Conservation (phyloP, 2,113 vertebrate genomes). For the Apteryx mantelli region DNA sequence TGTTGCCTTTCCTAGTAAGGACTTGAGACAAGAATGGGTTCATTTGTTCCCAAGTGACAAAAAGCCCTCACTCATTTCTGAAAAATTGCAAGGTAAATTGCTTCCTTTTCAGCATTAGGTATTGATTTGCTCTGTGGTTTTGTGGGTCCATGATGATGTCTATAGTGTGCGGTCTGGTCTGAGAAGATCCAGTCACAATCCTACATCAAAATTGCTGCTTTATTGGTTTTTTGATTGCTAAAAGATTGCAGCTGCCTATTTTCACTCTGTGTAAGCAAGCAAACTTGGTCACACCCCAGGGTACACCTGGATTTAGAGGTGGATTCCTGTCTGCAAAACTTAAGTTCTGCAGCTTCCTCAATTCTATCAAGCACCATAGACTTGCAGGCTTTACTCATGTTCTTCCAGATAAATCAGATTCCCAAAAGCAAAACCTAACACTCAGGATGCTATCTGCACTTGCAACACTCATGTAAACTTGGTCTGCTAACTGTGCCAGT, state of each 20-base stretch:
- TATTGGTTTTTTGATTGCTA: neutral
- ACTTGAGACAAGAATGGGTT: neutral
- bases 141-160: neutral
- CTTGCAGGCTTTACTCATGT: neutral
- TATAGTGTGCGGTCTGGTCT: neutral
- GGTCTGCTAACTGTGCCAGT: neutral
- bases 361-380: neutral
- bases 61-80: neutral
- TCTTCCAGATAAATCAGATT: neutral
- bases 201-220: neutral
- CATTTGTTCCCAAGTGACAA: neutral
- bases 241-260: neutral
- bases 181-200: neutral
- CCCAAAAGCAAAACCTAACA: neutral
- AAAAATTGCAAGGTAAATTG: neutral
- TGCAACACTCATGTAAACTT: neutral
- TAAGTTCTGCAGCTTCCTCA: neutral
- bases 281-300: neutral
- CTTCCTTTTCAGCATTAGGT: neutral
- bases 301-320: conserved; percentile 30
- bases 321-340: neutral
- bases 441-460: neutral
- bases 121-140: neutral
- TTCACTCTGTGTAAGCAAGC: neutral
- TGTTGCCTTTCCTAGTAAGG: neutral